These are phyloP conservation scores for Callosobruchus maculatus DNA, from an alignment of 2,888 invertebrate species.

Conservation along the genomic window DNA sequence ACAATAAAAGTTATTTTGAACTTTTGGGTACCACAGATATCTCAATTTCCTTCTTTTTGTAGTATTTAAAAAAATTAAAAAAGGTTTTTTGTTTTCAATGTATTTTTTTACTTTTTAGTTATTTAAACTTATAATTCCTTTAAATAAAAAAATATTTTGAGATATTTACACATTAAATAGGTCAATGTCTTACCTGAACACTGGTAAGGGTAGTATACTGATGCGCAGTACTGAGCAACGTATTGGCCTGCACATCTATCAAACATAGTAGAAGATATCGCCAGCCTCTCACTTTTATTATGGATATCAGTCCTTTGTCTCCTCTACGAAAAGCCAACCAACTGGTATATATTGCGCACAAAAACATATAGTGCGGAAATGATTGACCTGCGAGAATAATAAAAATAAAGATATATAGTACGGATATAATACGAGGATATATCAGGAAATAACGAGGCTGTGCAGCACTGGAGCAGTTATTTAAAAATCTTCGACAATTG, in stretches of 20 bases:
- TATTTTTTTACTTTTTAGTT: too few relatives aligned
- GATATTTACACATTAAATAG: neutral
- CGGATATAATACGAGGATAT: too few relatives aligned
- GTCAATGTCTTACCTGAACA: conserved; percentile 58
- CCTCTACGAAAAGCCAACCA: conserved; percentile 68
- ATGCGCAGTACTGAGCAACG: conserved; percentile 77
- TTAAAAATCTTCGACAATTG: too few relatives aligned
- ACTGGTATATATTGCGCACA: conserved; percentile 74
- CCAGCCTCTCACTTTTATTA: conserved; percentile 70
- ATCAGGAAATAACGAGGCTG: too few relatives aligned
- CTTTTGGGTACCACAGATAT: neutral
- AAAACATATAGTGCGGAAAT: conserved; percentile 72
- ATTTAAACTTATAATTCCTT: too few relatives aligned
- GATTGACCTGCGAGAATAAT: conserved; percentile 64
- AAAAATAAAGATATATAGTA: too few relatives aligned
- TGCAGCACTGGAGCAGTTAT: too few relatives aligned
- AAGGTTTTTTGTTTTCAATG: too few relatives aligned
- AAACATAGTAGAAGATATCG: conserved; percentile 72
- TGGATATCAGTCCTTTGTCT: conserved; percentile 58
- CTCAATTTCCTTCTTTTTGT: too few relatives aligned
- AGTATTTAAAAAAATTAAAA: too few relatives aligned
- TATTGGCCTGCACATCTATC: conserved; percentile 85
- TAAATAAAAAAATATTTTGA: neutral
- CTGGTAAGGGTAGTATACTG: conserved; percentile 69
- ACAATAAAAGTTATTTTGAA: conserved; percentile 28